Evolutionary conservation across 35 echinoderm and acorn worm species (phyloP).

Genomic region (Strongylocentrotus purpuratus): DNA sequence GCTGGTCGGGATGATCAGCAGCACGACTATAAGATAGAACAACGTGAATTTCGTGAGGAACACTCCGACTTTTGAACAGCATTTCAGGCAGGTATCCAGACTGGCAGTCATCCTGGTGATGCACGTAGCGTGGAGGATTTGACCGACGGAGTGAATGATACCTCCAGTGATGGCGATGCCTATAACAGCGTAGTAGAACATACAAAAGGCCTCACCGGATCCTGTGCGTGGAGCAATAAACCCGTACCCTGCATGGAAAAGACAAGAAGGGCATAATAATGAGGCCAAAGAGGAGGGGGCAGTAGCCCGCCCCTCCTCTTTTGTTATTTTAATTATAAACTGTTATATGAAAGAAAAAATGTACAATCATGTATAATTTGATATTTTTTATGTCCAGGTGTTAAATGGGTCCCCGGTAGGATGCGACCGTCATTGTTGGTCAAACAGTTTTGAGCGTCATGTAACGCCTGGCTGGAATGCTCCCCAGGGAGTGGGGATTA

Average conservation of each 20-base stretch:
- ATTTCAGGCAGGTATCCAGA: not conserved
- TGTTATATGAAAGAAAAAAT: no score
- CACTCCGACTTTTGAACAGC: not conserved
- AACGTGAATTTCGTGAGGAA: not conserved
- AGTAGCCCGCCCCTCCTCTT: no score
- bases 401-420: no score
- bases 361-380: no score
- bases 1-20: not conserved
- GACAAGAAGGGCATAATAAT: not conserved
- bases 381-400: no score
- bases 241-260: not conserved
- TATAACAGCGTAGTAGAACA: not conserved
- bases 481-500: no score
- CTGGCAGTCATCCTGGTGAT: not conserved
- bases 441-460: no score
- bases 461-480: no score
- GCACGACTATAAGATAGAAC: not conserved
- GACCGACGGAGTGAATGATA: not conserved
- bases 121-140: not conserved
- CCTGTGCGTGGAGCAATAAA: not conserved
- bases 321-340: no score
- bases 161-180: not conserved
- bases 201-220: not conserved
- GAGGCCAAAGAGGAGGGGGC: not conserved
- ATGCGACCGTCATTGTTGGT: no score